Evolutionary conservation across 2,797 vertebrate genomes (phyloP), one percentile per base, ranked within the genome.

Genomic region (Mastacembelus armatus): DNA sequence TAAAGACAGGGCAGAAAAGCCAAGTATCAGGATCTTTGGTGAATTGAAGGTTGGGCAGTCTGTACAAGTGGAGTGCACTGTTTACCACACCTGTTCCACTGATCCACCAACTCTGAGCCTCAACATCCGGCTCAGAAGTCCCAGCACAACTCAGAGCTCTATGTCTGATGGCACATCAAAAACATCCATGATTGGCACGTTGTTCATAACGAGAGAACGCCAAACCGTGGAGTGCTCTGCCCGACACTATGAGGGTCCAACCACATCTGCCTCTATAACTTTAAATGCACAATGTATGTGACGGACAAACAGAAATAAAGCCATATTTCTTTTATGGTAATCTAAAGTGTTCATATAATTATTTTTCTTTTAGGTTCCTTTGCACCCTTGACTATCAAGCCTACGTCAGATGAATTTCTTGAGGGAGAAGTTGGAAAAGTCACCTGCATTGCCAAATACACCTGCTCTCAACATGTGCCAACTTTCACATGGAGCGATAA

Each of bases 21-120:
- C 85, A 0, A 0, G 10, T 6, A 60, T 90, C 27, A 16, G 2
- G 11, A 55, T 90, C 27, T 33, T 1, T 10, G 85, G 81, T 24
- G 9, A 26, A 8, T 72, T 0, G 0, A 81, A 38, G 14, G 80
- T 86, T 51, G 85, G 83, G 52, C 14, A 76, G 16, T 8, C 55
- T 3, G 81, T 90, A 42, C 76, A 22, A 2, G 76, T 87, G 29
- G 26, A 81, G 12, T 90, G 85, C 68, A 42, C 5, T 19, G 78
- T 62, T 55, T 6, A 42, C 29, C 83, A 87, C 74, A 85, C 74
- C 10, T 90, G 86, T 45, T 5, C 36, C 52, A 4, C 7, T 2
- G 0, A 18, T 6, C 76, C 69, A 14, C 88, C 86, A 2, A 44
- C 8, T 24, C 65, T 89, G 52, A 61, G 2, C 1, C 16, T 90